Conservation (phyloP, 2,113 vertebrate species). For the Pelobates fuscus region DNA sequence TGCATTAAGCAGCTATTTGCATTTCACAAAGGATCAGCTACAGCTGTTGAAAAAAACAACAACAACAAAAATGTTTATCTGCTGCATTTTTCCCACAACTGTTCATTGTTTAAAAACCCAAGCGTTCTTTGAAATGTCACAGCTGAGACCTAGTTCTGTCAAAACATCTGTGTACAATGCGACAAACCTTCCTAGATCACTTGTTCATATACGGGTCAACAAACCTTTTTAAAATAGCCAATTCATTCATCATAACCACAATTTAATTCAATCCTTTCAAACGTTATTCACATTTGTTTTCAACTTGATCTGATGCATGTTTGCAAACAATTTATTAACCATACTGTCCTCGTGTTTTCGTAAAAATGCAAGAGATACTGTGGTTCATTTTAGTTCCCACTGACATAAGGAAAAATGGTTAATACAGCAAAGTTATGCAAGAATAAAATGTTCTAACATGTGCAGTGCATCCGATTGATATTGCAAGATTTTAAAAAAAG, state of each 20-base stretch:
- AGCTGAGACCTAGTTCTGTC: conserved; percentile 27
- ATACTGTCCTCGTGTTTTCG: too few relatives aligned
- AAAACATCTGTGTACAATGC: conserved; percentile 9
- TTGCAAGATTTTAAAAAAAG: too few relatives aligned
- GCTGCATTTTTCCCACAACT: not conserved
- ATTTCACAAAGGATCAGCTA: not conserved
- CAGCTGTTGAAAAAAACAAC: not conserved
- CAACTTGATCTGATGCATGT: too few relatives aligned
- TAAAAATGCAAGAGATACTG: too few relatives aligned
- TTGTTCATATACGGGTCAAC: not conserved
- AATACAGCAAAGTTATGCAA: too few relatives aligned
- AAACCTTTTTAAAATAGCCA: not conserved
- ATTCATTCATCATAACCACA: not conserved
- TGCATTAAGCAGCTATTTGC: not conserved
- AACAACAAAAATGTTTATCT: not conserved
- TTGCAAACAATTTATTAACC: too few relatives aligned
- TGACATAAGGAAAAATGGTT: too few relatives aligned
- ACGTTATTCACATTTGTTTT: too few relatives aligned
- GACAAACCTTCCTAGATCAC: not conserved
- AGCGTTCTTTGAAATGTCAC: not conserved
- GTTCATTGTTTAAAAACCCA: conserved; percentile 10
- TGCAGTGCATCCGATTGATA: too few relatives aligned
- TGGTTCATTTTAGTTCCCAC: too few relatives aligned
- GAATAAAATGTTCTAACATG: too few relatives aligned
- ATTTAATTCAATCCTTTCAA: not conserved